Percentiles rank a stretch among this genome's conserved stretches.
These are phyloP conservation scores for Amphilophus citrinellus DNA, from an alignment of 2,113 vertebrate genomes.

Conservation along the genomic window DNA sequence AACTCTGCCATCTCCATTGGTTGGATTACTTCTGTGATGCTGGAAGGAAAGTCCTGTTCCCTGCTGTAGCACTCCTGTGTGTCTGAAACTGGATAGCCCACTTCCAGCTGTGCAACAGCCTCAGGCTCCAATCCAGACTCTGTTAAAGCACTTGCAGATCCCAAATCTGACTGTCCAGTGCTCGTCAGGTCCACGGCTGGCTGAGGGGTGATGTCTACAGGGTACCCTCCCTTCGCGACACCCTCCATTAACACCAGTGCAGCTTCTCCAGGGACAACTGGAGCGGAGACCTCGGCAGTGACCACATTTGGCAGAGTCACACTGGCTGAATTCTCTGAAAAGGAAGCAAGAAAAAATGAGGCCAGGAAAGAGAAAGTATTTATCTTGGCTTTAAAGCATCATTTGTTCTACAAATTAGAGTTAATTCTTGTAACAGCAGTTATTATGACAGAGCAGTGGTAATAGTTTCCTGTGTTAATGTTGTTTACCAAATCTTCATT, in stretches of 20 bases:
- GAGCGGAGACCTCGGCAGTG: slow-evolving; percentile 21
- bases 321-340: slow-evolving; percentile 47
- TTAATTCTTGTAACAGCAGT: neutral
- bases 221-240: slow-evolving; percentile 73
- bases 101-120: slow-evolving; percentile 50
- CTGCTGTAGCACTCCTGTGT: slow-evolving; percentile 24
- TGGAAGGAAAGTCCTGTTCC: slow-evolving; percentile 35
- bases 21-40: slow-evolving; percentile 66
- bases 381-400: neutral
- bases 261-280: slow-evolving; percentile 23
- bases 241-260: slow-evolving; percentile 48
- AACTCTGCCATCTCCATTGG: slow-evolving; percentile 76
- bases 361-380: neutral
- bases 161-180: slow-evolving; percentile 49
- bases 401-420: neutral
- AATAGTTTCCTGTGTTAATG: neutral
- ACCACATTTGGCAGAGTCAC: slow-evolving; percentile 20
- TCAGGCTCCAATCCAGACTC: slow-evolving; percentile 56
- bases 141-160: slow-evolving; percentile 32
- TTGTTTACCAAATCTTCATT: neutral
- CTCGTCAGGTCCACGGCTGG: slow-evolving; percentile 49
- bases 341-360: neutral
- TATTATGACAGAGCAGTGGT: neutral
- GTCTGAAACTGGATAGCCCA: slow-evolving; percentile 31
- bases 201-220: slow-evolving; percentile 63